Evolutionary conservation across 2,113 vertebrate species (phyloP).

Genomic region (Microcebus ravelobensis): DNA sequence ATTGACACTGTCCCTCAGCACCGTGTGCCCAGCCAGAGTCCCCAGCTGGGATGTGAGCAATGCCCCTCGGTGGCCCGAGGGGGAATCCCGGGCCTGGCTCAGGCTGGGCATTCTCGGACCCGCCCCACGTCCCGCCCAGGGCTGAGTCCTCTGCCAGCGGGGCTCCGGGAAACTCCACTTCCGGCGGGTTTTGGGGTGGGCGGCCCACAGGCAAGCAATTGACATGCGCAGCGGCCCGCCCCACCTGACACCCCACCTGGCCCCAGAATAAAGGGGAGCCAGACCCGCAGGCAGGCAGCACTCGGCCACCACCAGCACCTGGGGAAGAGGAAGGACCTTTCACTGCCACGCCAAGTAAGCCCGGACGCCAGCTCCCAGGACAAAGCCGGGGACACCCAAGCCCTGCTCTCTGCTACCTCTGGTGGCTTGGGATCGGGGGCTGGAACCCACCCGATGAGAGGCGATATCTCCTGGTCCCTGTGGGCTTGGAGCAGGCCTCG

Average conservation of each 20-base stretch:
- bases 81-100: conserved; percentile 22
- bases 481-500: background rate
- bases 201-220: background rate
- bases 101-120: background rate
- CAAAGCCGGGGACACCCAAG: background rate
- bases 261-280: conserved; percentile 53
- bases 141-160: background rate
- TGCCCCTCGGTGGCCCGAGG: background rate
- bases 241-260: background rate
- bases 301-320: background rate
- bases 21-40: background rate
- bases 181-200: background rate
- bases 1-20: fast-evolving
- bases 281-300: background rate
- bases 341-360: conserved; percentile 29
- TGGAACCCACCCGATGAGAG: background rate
- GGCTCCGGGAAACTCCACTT: background rate
- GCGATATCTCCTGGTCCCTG: background rate
- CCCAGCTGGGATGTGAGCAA: background rate
- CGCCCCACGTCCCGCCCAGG: background rate
- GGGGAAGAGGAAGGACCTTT: background rate
- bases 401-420: background rate
- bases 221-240: background rate
- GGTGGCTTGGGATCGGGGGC: background rate
- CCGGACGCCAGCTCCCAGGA: background rate